Conservation (phyloP, 2,888 invertebrate species). For the Drosophila koepferae region DNA sequence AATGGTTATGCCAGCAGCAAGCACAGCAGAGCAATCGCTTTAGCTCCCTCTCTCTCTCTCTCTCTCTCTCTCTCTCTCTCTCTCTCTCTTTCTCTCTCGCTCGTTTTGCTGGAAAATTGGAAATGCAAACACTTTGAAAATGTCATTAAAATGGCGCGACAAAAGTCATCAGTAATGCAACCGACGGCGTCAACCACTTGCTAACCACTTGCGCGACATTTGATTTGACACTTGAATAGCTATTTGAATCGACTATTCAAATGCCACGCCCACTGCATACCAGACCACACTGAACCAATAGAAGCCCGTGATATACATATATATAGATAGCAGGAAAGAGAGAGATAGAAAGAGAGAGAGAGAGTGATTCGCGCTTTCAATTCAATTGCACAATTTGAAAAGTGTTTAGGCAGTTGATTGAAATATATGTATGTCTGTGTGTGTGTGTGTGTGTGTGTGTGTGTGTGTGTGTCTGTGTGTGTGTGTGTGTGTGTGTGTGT, state of each 20-base stretch:
- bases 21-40: neutral
- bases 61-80: neutral
- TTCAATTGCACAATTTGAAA: conserved; percentile 54
- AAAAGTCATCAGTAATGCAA: conserved; percentile 45
- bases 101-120: conserved; percentile 34
- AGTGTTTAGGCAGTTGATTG: conserved; percentile 70
- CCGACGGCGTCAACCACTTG: conserved; percentile 19
- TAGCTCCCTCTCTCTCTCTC: neutral
- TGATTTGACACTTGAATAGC: conserved; percentile 76
- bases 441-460: conserved; percentile 6
- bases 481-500: conserved; percentile 6
- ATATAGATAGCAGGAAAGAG: neutral
- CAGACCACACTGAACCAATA: neutral
- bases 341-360: neutral
- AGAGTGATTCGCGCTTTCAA: conserved; percentile 61
- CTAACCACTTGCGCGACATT: conserved; percentile 54
- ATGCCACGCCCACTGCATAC: conserved; percentile 7
- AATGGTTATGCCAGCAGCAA: conserved; percentile 6
- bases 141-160: conserved; percentile 66
- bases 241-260: conserved; percentile 50
- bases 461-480: too few species aligned
- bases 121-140: conserved; percentile 61
- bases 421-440: conserved; percentile 55
- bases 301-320: conserved; percentile 2
- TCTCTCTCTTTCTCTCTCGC: neutral